Evolutionary conservation across 2,113 vertebrate species (phyloP).

Genomic region (Marmota monax): DNA sequence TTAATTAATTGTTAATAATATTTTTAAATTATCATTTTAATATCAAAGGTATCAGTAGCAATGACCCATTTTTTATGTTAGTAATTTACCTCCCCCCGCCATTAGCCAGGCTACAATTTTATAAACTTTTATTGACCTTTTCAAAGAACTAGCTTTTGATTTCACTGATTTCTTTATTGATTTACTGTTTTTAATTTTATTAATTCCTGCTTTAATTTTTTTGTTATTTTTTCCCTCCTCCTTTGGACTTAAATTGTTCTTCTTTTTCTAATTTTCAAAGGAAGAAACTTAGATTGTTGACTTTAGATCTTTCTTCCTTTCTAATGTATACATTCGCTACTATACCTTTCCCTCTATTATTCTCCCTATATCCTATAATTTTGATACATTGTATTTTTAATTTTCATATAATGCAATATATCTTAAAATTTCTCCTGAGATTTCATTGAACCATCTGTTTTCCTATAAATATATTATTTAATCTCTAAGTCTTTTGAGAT

Average conservation of each 20-base stretch:
- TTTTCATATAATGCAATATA: not conserved
- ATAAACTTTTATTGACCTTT: not conserved
- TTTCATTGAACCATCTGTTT: not conserved
- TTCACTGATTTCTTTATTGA: not conserved
- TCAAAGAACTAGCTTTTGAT: not conserved
- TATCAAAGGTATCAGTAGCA: not conserved
- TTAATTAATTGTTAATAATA: not conserved
- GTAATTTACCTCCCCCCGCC: not conserved
- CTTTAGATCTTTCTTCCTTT: constrained; percentile 13
- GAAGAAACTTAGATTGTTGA: not conserved
- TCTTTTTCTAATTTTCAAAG: not conserved
- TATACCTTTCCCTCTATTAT: not conserved
- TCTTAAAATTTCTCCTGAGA: not conserved
- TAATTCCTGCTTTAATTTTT: not conserved
- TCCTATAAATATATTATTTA: not conserved
- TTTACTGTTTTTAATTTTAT: not conserved
- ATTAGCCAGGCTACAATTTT: not conserved
- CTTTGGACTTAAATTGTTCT: not conserved
- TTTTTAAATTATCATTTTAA: constrained; percentile 21
- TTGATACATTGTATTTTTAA: not conserved
- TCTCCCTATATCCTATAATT: not conserved
- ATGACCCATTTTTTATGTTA: not conserved
- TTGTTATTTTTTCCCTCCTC: not conserved
- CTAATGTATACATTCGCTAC: not conserved
- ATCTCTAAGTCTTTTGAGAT: not conserved